Conservation (phyloP, 2,797 vertebrate genomes). For the Mormyrus hasselquistii region DNA sequence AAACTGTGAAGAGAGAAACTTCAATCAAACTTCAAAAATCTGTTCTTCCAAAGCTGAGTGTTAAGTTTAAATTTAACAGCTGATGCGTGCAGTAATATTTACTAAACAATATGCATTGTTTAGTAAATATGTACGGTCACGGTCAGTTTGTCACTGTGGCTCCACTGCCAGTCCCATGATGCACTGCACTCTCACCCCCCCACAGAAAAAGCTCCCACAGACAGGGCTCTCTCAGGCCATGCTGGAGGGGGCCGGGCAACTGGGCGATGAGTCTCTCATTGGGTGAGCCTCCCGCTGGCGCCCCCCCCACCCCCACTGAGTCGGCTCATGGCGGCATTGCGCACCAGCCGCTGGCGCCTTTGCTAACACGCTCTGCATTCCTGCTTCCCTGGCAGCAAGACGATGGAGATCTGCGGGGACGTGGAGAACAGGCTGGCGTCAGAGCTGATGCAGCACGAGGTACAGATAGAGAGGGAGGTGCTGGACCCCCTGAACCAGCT, state of each 20-base stretch:
- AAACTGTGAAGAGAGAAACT: background rate
- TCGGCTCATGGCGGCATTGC: background rate
- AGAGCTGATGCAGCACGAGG: slow-evolving; percentile 82
- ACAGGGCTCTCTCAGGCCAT: slow-evolving; percentile 81
- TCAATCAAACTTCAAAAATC: background rate
- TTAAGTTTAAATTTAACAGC: background rate
- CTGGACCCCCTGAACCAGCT: slow-evolving; percentile 78
- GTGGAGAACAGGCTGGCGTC: slow-evolving; percentile 77
- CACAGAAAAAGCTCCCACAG: slow-evolving; percentile 86
- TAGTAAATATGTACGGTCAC: background rate
- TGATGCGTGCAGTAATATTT: background rate
- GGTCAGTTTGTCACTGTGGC: background rate
- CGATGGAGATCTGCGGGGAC: slow-evolving; percentile 86
- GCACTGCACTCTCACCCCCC: background rate
- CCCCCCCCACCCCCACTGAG: background rate
- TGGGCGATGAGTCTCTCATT: slow-evolving; percentile 82
- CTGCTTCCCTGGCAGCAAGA: slow-evolving; percentile 64
- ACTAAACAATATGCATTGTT: background rate
- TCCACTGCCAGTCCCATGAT: background rate
- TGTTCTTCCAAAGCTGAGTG: background rate
- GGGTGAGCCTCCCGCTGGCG: slow-evolving; percentile 61
- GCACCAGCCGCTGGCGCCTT: background rate
- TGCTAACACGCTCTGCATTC: background rate
- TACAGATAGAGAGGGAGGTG: slow-evolving; percentile 80
- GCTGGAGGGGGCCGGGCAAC: slow-evolving; percentile 76